Base-by-base conservation (phyloP, 2,113 vertebrate genomes). In the Potamarius usumacintae region DNA sequence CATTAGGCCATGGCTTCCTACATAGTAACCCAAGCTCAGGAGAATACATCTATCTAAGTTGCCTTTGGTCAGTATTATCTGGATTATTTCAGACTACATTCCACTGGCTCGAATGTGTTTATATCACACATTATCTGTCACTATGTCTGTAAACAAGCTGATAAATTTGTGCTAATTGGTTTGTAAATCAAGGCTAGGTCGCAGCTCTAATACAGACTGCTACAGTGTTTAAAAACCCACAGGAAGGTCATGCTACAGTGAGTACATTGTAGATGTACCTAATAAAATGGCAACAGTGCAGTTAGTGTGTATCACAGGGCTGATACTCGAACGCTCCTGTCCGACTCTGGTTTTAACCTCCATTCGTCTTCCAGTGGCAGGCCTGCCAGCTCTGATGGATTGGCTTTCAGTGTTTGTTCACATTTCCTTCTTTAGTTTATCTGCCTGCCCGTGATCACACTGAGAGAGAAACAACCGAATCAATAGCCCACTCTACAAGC, bases 141-240 rank as follows among this genome's bases (percentile, higher is more conserved):
- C 60, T 22, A 34, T 6, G 0, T 15, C 22, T 15, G 71, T 42
- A 4, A 42, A 72, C 17, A 69, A 60, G 82, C 74, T 82, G 76
- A 88, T 83, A 67, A 79, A 89, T 71, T 50, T 77, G 18, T 88
- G 82, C 80, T 62, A 85, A 89, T 82, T 87, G 86, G 50, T 83
- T 83, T 83, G 27, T 81, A 89, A 88, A 84, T 90, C 87, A 87
- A 53, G 53, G 34, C 76, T 58, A 58, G 42, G 83, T 78, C 67
- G 7, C 72, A 63, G 87, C 78, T 0, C 58, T 83, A 67, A 89
- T 87, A 80, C 74, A 71, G 71, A 10, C 72, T 12, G 48, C 48
- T 10, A 50, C 9, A 14, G 30, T 72, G 30, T 72, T 18, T 34
- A 71, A 71, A 71, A 34, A 7, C 69, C 30, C 0, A 10, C 20